Evolutionary conservation across 2,113 vertebrate genomes (phyloP), one percentile per base, ranked within the genome.

Genomic region (Oncorhynchus gorbuscha): DNA sequence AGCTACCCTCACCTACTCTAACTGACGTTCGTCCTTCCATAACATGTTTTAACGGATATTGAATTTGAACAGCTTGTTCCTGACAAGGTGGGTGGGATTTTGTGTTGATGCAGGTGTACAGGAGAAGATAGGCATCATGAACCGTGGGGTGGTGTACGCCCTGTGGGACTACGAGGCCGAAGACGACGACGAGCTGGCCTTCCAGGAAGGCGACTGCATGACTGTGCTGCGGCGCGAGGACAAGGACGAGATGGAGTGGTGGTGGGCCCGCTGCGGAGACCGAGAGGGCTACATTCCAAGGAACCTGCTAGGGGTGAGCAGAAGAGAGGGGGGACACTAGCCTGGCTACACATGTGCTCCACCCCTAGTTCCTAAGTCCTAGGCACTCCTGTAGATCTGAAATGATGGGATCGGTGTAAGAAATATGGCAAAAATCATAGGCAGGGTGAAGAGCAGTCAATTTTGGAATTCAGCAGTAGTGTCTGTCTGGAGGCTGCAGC

Each of bases 81-180:
- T 45, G 39, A 45, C 39, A 3, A 45, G 39, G 59, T 65, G 61
- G 35, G 28, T 72, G 58, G 62, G 66, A 16, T 5, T n/a, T 35
- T 61, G 49, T 71, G 28, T 71, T 6, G 3, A 4, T 65, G 13
- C 74, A 99, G 97, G 97, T 0, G 97, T 99, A 8, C 97, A 99
- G 91, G 97, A 99, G 92, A 99, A 99, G 86, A 98, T 99, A 96
- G 97, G 97, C 0, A 95, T 98, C 70, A 99, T 99, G 97, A 99
- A 99, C 85, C 94, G 96, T 18, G 97, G 96, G 0, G 92, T 97
- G 81, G 96, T 99, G 55, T 99, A 97, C 8, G 95, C 94, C 0
- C 91, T 99, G 30, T 99, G 97, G 97, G 95, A 96, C 82, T 96
- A 95, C 0, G 92, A 96, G 48, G 91, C 93, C 3, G 94, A 97